phyloP scores from a whole-genome alignment of 2,888 invertebrate genomes.

The Volucella inanis region DNA sequence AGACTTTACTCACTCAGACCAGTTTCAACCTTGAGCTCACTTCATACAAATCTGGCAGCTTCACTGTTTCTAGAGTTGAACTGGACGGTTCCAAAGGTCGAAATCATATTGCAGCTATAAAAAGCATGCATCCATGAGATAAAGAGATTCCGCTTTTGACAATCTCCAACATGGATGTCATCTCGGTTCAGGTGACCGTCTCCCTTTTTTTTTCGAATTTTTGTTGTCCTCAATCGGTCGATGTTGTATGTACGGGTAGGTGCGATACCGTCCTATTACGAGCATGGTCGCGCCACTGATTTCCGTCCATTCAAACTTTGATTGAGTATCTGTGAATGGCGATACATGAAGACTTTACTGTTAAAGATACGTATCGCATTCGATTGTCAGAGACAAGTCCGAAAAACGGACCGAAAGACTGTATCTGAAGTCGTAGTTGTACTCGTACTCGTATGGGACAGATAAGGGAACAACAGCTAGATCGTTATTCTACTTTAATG shows the following conservation, averaged over 20 bases:
- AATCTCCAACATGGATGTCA: slow-evolving; percentile 14
- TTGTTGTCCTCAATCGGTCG: background rate
- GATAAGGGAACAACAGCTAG: background rate
- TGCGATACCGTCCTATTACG: background rate
- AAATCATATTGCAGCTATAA: slow-evolving; percentile 61
- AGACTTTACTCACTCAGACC: slow-evolving; percentile 48
- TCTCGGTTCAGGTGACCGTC: background rate
- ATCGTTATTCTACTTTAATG: slow-evolving; percentile 10
- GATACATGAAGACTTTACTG: too few relatives aligned
- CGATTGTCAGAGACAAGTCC: background rate
- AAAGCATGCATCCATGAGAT: slow-evolving; percentile 68
- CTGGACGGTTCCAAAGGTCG: slow-evolving; percentile 11
- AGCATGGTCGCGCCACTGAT: too few relatives aligned
- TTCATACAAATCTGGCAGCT: slow-evolving; percentile 4
- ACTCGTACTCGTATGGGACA: background rate
- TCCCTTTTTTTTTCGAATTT: background rate
- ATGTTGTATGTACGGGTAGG: background rate
- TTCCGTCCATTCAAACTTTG: too few relatives aligned
- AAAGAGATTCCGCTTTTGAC: slow-evolving; percentile 59
- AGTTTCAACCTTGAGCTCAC: slow-evolving; percentile 12
- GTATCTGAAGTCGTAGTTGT: background rate
- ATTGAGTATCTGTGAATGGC: too few relatives aligned
- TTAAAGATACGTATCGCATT: background rate
- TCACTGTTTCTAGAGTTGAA: background rate
- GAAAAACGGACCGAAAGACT: too few relatives aligned